phyloP scores from a whole-genome alignment of 2,888 invertebrate species.

The Ochropleura leucogaster region DNA sequence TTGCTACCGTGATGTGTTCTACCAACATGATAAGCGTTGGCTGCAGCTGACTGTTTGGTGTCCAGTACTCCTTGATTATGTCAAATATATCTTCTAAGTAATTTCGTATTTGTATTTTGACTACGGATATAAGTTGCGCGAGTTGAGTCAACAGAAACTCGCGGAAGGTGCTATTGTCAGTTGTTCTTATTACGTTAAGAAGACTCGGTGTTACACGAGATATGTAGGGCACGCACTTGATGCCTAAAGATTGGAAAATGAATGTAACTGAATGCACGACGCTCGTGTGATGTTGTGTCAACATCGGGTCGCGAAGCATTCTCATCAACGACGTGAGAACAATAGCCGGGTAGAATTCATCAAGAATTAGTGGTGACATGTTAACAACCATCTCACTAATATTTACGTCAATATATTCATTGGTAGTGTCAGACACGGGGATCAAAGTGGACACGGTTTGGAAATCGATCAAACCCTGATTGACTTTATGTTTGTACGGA shows the following conservation, averaged over 20 bases:
- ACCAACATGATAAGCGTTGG: conserved; percentile 96
- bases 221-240: conserved; percentile 97
- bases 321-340: conserved; percentile 98
- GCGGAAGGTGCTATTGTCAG: conserved; percentile 94
- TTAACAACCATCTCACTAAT: conserved; percentile 98
- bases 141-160: conserved; percentile 98
- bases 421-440: conserved; percentile 93
- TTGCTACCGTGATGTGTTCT: conserved; percentile 97
- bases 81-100: conserved; percentile 98
- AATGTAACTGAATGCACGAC: conserved; percentile 99
- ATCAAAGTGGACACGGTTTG: conserved; percentile 95
- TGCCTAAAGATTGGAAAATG: conserved; percentile 98
- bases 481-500: conserved; percentile 99
- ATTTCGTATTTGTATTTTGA: conserved; percentile 98
- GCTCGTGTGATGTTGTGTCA: conserved; percentile 97
- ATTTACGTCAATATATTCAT: conserved; percentile 91
- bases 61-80: conserved; percentile 98
- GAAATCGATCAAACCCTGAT: conserved; percentile 97
- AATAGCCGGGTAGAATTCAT: conserved; percentile 99
- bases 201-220: conserved; percentile 97
- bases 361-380: conserved; percentile 96
- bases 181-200: conserved; percentile 96
- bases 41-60: conserved; percentile 95
- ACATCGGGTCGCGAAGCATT: conserved; percentile 97
- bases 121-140: conserved; percentile 97